A percentile compares a stretch with the other conserved stretches of the same genome.
Conservation (phyloP, 2,888 invertebrate genomes). For the Scaeva pyrastri region DNA sequence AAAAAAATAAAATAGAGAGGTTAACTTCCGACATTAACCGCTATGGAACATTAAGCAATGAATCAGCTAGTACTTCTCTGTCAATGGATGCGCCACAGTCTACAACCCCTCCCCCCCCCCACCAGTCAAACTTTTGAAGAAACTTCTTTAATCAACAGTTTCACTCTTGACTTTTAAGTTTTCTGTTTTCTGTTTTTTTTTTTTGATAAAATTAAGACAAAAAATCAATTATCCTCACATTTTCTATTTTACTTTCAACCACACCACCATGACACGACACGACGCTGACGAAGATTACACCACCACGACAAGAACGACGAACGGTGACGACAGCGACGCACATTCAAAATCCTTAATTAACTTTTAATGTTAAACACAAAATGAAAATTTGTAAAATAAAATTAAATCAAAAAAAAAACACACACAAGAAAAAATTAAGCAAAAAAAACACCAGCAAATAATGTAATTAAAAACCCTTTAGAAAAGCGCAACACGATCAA, state of each 20-base stretch:
- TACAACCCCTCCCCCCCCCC: conserved; percentile 26
- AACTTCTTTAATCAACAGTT: conserved; percentile 70
- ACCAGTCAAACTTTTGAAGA: conserved; percentile 33
- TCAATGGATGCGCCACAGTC: conserved; percentile 41
- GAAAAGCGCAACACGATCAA: conserved; percentile 55
- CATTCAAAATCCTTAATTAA: conserved; percentile 64
- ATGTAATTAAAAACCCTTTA: conserved; percentile 60
- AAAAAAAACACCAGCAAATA: too few species aligned
- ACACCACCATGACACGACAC: conserved; percentile 8
- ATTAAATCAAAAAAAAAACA: background rate
- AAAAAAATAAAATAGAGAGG: background rate
- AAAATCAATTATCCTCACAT: conserved; percentile 42
- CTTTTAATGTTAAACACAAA: conserved; percentile 39
- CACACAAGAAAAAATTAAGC: background rate
- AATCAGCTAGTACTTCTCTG: conserved; percentile 44
- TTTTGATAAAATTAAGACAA: conserved; percentile 4
- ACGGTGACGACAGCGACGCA: conserved; percentile 2
- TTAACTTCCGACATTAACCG: conserved; percentile 38
- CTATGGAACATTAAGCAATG: conserved; percentile 57
- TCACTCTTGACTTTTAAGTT: conserved; percentile 37
- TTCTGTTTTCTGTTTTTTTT: background rate
- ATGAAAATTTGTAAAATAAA: background rate
- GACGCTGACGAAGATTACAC: background rate
- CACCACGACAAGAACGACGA: background rate
- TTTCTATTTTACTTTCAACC: conserved; percentile 20